Evolutionary conservation across 1,140 invertebrate genomes (phyloP).

Genomic region (Leucophenga varia): DNA sequence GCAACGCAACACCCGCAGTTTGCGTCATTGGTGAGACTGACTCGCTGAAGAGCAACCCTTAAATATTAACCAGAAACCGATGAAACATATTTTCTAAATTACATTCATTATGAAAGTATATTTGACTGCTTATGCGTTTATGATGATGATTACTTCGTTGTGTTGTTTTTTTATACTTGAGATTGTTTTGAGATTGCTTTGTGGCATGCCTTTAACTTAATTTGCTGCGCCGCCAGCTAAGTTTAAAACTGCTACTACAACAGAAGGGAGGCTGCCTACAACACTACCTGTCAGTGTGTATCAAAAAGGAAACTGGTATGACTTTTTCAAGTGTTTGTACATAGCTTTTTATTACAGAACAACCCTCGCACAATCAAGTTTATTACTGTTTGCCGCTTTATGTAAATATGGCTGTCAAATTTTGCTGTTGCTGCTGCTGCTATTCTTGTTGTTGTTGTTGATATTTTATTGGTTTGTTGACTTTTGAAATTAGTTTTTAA

Average conservation of each 20-base stretch:
- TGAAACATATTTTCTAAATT: constrained; percentile 50
- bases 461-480: constrained; percentile 51
- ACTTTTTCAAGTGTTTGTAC: constrained; percentile 33
- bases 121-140: no score
- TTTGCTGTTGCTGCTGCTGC: no score
- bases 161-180: no score
- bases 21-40: constrained; percentile 31
- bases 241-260: no score
- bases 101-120: constrained; percentile 24
- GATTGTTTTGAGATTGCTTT: no score
- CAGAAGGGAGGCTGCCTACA: no score
- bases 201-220: constrained; percentile 51
- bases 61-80: constrained; percentile 26
- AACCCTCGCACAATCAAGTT: constrained; percentile 15
- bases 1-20: constrained; percentile 32
- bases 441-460: no score
- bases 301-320: constrained; percentile 19
- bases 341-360: constrained; percentile 12
- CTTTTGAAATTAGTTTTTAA: constrained; percentile 54
- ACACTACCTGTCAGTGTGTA: no score
- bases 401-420: constrained; percentile 2
- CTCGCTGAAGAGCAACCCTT: constrained; percentile 37
- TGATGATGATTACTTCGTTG: no score
- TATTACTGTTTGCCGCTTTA: constrained; percentile 1
- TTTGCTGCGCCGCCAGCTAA: constrained; percentile 31